These are phyloP conservation scores for Callaeas wilsoni DNA, from an alignment of 2,113 vertebrate genomes.

Conservation along the genomic window DNA sequence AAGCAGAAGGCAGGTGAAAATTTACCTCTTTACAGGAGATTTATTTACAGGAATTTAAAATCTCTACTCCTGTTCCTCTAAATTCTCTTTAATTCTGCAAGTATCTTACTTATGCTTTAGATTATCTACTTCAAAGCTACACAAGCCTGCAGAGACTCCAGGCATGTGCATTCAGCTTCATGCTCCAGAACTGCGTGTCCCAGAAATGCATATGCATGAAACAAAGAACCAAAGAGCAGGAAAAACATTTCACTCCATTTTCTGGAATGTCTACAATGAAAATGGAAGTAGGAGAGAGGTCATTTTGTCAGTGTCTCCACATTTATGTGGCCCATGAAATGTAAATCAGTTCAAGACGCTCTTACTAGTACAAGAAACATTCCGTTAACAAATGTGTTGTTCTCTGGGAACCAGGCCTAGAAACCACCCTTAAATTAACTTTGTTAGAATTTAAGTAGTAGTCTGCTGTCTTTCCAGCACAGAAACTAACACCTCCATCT, in stretches of 20 bases:
- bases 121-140: neutral
- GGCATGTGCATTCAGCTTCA: neutral
- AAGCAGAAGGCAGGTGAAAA: neutral
- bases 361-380: neutral
- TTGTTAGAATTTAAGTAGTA: neutral
- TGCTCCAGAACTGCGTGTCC: neutral
- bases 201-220: constrained; percentile 22
- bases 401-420: neutral
- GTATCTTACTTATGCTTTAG: neutral
- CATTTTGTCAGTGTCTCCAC: neutral
- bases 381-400: neutral
- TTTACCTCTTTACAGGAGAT: neutral
- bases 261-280: neutral
- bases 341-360: neutral
- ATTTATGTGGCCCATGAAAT: neutral
- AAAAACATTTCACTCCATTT: neutral
- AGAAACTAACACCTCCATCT: neutral
- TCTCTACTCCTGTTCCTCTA: neutral
- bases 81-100: neutral
- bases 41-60: neutral
- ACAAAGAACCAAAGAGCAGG: neutral
- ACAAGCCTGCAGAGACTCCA: neutral
- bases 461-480: neutral
- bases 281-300: neutral
- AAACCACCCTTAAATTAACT: neutral